Percentiles rank a stretch among this genome's conserved stretches.
Conservation (phyloP, 30 jellyfish, hydroid and myxozoan genomes). For the Chrysaora quinquecirrha region DNA sequence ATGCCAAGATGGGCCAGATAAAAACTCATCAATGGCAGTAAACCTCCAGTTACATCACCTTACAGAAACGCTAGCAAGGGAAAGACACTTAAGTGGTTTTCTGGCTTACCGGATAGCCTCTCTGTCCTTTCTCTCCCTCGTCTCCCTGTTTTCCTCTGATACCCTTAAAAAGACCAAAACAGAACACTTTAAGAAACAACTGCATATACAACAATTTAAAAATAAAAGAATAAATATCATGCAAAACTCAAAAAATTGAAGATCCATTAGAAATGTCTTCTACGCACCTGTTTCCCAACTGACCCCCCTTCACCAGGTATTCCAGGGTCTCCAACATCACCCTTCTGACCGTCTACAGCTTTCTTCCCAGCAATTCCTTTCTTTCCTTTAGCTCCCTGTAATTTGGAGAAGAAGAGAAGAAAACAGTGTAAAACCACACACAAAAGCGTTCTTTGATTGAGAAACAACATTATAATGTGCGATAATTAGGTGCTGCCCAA, state of each 20-base stretch:
- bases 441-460: too few species aligned
- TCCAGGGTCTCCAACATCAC: slow-evolving; percentile 36
- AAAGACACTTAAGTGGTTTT: too few species aligned
- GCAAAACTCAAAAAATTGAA: neutral
- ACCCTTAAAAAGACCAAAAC: slow-evolving; percentile 2
- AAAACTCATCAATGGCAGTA: too few species aligned
- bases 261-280: neutral
- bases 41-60: too few species aligned
- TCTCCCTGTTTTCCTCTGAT: slow-evolving; percentile 23
- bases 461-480: too few species aligned
- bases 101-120: slow-evolving; percentile 39
- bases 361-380: slow-evolving; percentile 30
- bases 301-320: neutral
- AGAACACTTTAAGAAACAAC: neutral
- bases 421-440: too few species aligned
- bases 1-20: neutral
- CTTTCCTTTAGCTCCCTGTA: slow-evolving; percentile 17
- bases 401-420: too few species aligned
- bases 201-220: too few species aligned
- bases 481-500: too few species aligned
- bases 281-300: slow-evolving; percentile 10
- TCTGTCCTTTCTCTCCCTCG: slow-evolving; percentile 37
- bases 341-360: slow-evolving; percentile 5
- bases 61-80: too few species aligned
- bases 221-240: too few species aligned